A percentile compares a stretch with the other conserved stretches of the same genome.
Evolutionary conservation across 2,113 vertebrate genomes (phyloP).

Genomic region (Peucedramus taeniatus): DNA sequence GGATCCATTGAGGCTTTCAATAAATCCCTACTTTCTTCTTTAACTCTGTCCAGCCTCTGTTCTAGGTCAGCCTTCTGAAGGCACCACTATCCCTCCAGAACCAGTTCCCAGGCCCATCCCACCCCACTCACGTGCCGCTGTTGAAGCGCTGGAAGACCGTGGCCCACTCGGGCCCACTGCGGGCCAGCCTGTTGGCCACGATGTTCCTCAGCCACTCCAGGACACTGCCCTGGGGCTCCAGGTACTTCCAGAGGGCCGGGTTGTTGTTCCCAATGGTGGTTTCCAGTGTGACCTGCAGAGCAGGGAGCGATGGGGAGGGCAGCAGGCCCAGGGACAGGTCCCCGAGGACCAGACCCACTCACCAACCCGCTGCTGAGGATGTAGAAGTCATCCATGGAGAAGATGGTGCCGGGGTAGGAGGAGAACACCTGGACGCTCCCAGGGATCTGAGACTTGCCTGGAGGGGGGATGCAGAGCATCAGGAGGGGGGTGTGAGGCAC

Average conservation of each 20-base stretch:
- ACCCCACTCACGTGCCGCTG: slow-evolving; percentile 88
- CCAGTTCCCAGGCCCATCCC: accelerated
- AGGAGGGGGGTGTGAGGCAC: accelerated
- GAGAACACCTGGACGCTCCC: slow-evolving; percentile 85
- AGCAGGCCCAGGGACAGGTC: accelerated
- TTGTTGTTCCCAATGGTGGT: slow-evolving; percentile 95
- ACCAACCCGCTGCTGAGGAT: slow-evolving; percentile 91
- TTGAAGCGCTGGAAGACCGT: slow-evolving; percentile 83
- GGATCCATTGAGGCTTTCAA: not conserved
- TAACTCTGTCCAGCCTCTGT: not conserved
- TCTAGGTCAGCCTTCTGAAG: not conserved
- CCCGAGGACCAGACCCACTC: slow-evolving; percentile 21
- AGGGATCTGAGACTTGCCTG: slow-evolving; percentile 73
- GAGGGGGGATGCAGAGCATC: not conserved
- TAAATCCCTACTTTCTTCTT: not conserved
- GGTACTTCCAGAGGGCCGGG: slow-evolving; percentile 82
- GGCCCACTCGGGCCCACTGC: slow-evolving; percentile 77
- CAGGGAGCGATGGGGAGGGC: not conserved
- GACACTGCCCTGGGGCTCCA: slow-evolving; percentile 76
- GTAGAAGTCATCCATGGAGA: slow-evolving; percentile 95
- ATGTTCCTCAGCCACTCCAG: slow-evolving; percentile 93
- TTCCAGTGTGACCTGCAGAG: slow-evolving; percentile 84
- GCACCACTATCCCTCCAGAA: not conserved
- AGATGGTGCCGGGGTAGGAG: slow-evolving; percentile 90
- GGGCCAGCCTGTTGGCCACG: slow-evolving; percentile 87